Conservation (phyloP, 2,113 vertebrate genomes). For the Haemorhous mexicanus region DNA sequence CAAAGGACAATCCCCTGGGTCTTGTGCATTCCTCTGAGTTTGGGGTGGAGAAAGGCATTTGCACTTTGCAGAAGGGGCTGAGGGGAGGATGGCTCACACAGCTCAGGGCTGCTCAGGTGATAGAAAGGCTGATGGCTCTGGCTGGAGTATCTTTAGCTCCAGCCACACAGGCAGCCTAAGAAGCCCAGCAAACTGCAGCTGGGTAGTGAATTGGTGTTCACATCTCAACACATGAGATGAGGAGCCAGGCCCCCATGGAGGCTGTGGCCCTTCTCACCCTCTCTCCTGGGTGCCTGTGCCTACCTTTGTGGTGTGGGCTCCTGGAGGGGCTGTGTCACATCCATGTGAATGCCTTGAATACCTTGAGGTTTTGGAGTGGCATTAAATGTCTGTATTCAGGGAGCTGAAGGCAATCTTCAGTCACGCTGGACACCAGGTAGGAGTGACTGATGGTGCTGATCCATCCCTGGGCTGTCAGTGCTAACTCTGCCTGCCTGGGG, state of each 20-base stretch:
- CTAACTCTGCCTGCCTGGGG: neutral
- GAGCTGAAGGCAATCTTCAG: neutral
- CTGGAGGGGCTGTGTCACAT: neutral
- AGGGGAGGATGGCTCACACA: neutral
- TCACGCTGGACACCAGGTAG: neutral
- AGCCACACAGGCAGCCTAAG: neutral
- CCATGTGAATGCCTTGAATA: neutral
- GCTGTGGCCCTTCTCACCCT: neutral
- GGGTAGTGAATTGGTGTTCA: neutral
- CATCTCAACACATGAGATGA: fast-evolving
- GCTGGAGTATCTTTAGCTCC: neutral
- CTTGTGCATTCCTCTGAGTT: neutral
- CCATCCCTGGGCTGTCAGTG: neutral
- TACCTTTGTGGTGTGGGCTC: neutral
- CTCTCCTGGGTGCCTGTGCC: neutral
- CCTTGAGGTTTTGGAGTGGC: neutral
- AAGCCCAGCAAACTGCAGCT: neutral
- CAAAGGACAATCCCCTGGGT: neutral
- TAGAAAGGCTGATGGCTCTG: neutral
- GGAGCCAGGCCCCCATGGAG: fast-evolving
- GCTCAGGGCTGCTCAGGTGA: neutral
- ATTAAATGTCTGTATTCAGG: neutral
- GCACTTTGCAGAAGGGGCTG: neutral
- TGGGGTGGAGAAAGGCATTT: neutral
- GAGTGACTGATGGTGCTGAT: neutral